These are phyloP conservation scores for Baronia brevicornis DNA, from an alignment of 2,888 invertebrate genomes.

Conservation along the genomic window DNA sequence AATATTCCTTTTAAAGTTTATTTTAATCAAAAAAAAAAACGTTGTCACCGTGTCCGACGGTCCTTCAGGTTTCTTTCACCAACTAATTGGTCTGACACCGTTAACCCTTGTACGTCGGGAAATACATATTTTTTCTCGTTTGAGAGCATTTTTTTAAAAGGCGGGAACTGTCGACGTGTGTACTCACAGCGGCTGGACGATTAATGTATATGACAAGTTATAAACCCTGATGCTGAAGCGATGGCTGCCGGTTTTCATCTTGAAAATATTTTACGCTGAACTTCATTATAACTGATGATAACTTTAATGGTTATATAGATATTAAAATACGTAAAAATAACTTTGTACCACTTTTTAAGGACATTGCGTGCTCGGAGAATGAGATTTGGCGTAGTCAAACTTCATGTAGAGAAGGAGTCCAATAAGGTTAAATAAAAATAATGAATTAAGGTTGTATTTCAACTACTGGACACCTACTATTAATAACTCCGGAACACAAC, in stretches of 20 bases:
- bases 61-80: conserved; percentile 56
- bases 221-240: conserved; percentile 20
- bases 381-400: too few species aligned
- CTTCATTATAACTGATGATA: conserved; percentile 5
- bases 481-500: too few species aligned
- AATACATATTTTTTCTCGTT: conserved; percentile 44
- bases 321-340: too few species aligned
- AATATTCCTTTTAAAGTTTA: conserved; percentile 25
- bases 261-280: conserved; percentile 12
- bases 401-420: too few species aligned
- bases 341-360: too few species aligned
- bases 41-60: conserved; percentile 55
- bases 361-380: too few species aligned
- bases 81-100: conserved; percentile 70
- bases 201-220: conserved; percentile 48
- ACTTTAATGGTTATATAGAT: too few species aligned
- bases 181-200: conserved; percentile 31
- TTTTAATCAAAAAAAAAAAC: conserved; percentile 25
- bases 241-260: conserved; percentile 2
- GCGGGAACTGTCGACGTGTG: conserved; percentile 36
- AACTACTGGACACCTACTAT: too few species aligned
- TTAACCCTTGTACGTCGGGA: conserved; percentile 42
- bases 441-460: too few species aligned
- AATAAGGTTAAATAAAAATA: too few species aligned
- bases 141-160: conserved; percentile 42